Base-by-base conservation (phyloP, 2,797 vertebrate species). In the Sylvilagus floridanus region DNA sequence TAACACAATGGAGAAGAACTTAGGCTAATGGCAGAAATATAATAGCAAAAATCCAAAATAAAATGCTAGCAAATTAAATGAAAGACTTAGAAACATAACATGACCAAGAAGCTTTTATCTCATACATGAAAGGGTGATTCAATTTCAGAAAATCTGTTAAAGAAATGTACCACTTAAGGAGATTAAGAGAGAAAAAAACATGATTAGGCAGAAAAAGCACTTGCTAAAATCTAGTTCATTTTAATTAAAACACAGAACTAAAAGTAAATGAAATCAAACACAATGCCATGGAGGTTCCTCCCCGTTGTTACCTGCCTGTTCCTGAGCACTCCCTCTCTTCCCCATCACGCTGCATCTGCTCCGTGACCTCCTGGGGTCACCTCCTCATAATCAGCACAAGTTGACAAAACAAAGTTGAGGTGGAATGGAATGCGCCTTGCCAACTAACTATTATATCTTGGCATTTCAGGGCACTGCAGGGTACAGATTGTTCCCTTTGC, bases 1-100 rank as follows among this genome's bases (percentile, higher is more conserved):
- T 3, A 26, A 50, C 14, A 83, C 54, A 28, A 47, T 0, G 14
- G 54, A 68, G 66, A 50, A 52, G 60, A 42, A 24, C 16, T 19
- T 81, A 76, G 37, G 65, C 26, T 26, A 22, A 0, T 75, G 47
- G 85, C 71, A 30, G 9, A n/a, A 89, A 16, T 37, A 30, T 32
- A 66, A 77, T 22, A 37, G 24, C 37, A 93, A 81, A 66, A 81
- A 73, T 68, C 54, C 81, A 76, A 88, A 89, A 60, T 26, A 81
- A 90, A 79, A 81, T 19, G 26, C 69, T n/a, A 69, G 28, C 47
- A 85, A 65, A 21, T 79, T 35, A 81, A 75, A 32, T 21, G 50
- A 85, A 76, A 63, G 75, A 32, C 75, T 84, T 84, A 50, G 54
- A 94, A 91, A n/a, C 69, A 50, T 26, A 60, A 28, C 30, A 2